Base-by-base conservation (phyloP, 2,797 vertebrate species). In the Crenuchus spilurus region DNA sequence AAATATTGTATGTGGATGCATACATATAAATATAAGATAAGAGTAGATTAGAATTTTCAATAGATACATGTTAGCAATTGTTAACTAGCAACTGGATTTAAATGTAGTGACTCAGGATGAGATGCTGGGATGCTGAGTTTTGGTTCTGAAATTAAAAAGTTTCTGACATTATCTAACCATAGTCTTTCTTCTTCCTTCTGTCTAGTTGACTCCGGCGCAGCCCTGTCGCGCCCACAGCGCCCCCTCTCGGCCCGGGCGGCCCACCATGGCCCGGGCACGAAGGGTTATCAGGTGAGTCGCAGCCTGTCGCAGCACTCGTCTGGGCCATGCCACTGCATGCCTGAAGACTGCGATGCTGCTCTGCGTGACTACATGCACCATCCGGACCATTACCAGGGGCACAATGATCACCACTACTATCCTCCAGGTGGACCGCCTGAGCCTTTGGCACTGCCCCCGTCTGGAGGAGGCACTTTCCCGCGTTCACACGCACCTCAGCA, bases 271-370 rank as follows among this genome's bases (percentile, higher is more conserved):
- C 92, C 94, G 90, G 92, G 90, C 85, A 92, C 94, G 91, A 96
- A 94, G 94, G 93, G 95, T 87, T 97, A 98, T 90, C 96, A 98
- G 95, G 96, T 96, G 90, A 96, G 97, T 90, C 93, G 94, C 82
- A 97, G 94, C 90, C 93, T 98, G 90, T 94, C 93, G 83, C 96
- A 96, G 88, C 94, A 94, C 87, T 93, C 94, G 83, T 91, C 93
- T n/a, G 90, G 90, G 66, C 92, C 94, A 74, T 96, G 95, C 89
- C 94, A 90, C 88, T 98, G 94, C 88, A 75, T 94, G 76, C 95
- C 96, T 10, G 96, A 98, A 84, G 91, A 95, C 81, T 92, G 92
- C 52, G 85, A 95, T 0, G 84, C 84, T 22, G 90, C 92, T 0
- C 18, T 57, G 30, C 85, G 93, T 80, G 91, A 96, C 81, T 95